phyloP scores from a whole-genome alignment of 2,888 invertebrate species.

The Drosophila birchii region DNA sequence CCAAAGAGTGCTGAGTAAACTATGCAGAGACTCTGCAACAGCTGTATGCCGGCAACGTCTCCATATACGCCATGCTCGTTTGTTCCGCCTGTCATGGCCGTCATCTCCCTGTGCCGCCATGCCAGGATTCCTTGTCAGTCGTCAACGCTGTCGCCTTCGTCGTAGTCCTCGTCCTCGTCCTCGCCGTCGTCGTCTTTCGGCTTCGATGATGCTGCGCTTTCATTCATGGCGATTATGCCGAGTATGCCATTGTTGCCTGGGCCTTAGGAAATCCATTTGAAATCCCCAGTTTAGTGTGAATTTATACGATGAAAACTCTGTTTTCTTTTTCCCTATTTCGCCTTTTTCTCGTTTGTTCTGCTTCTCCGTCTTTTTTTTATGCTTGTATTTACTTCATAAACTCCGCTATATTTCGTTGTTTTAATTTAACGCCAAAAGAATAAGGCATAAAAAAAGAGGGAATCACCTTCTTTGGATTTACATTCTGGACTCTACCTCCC shows the following conservation, averaged over 20 bases:
- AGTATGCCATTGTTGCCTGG: conserved; percentile 70
- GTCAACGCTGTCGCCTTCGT: conserved; percentile 23
- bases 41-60: conserved; percentile 38
- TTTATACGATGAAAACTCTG: conserved; percentile 70
- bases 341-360: neutral
- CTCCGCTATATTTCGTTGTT: conserved; percentile 53
- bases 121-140: conserved; percentile 29
- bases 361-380: conserved; percentile 20
- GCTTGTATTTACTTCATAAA: conserved; percentile 52
- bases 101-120: conserved; percentile 43
- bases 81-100: conserved; percentile 69
- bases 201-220: conserved; percentile 76
- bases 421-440: conserved; percentile 70
- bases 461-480: conserved; percentile 20
- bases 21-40: conserved; percentile 26
- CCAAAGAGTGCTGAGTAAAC: conserved; percentile 35
- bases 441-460: conserved; percentile 18
- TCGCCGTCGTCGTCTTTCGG: conserved; percentile 38
- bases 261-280: conserved; percentile 75
- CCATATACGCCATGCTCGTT: conserved; percentile 63
- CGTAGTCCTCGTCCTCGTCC: conserved; percentile 27
- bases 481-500: neutral
- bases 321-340: conserved; percentile 2
- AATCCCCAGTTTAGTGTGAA: conserved; percentile 81
- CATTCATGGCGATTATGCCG: conserved; percentile 77